These are phyloP conservation scores for Acrocephalus scirpaceus DNA, from an alignment of 2,797 vertebrate genomes.

Conservation along the genomic window DNA sequence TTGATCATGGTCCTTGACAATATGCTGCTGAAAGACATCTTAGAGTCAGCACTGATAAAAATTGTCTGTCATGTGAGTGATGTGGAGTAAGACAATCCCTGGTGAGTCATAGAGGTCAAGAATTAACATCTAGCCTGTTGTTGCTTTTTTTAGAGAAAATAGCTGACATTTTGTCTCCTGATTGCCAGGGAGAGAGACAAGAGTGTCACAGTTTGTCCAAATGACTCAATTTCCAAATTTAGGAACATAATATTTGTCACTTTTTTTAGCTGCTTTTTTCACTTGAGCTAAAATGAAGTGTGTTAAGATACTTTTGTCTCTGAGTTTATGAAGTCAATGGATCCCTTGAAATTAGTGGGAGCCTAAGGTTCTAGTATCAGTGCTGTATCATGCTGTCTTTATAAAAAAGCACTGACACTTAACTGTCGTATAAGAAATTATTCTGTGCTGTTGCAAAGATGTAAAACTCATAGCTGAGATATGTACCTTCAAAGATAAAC, in stretches of 20 bases:
- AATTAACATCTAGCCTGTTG: neutral
- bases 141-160: neutral
- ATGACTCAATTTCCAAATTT: neutral
- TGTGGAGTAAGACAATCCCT: neutral
- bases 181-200: neutral
- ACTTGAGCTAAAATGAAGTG: neutral
- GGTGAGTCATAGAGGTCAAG: neutral
- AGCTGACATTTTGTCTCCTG: constrained; percentile 9
- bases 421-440: neutral
- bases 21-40: neutral
- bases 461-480: neutral
- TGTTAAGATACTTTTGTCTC: neutral
- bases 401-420: neutral
- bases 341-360: neutral
- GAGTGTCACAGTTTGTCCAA: neutral
- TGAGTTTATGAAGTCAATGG: neutral
- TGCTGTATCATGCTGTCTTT: neutral
- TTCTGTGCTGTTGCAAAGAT: neutral
- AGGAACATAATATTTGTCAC: neutral
- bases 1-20: neutral
- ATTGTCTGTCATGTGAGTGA: neutral
- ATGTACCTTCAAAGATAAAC: neutral
- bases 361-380: neutral
- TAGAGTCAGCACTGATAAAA: neutral
- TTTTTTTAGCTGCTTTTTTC: neutral